Conservation (phyloP, 2,113 vertebrate genomes). For the Equus quagga region DNA sequence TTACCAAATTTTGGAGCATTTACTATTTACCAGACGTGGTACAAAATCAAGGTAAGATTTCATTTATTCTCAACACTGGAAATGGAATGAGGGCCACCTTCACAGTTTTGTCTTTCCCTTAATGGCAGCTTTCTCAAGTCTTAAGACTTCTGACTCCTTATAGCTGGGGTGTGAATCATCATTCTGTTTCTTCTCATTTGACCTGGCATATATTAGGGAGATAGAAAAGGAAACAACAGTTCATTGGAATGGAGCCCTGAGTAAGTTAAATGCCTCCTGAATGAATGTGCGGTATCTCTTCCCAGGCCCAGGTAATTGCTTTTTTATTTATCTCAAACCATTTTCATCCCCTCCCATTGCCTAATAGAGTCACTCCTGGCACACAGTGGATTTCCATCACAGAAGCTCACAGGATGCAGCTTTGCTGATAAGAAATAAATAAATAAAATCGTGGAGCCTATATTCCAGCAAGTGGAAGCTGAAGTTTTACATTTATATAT, state of each 20-base stretch:
- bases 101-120: conserved; percentile 23
- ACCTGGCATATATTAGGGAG: conserved; percentile 55
- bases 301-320: conserved; percentile 74
- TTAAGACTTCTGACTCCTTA: neutral
- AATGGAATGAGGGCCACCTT: neutral
- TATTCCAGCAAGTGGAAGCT: conserved; percentile 57
- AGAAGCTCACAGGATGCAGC: conserved; percentile 27
- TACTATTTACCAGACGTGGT: neutral
- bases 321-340: conserved; percentile 82
- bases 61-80: neutral
- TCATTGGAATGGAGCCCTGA: conserved; percentile 68
- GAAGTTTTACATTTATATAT: conserved; percentile 69
- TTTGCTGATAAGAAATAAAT: conserved; percentile 76
- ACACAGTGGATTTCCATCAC: conserved; percentile 71
- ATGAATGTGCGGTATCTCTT: conserved; percentile 63
- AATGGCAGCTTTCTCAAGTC: conserved; percentile 28
- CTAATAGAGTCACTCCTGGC: conserved; percentile 67
- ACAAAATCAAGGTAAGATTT: neutral
- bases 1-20: neutral
- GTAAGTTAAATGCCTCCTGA: conserved; percentile 64
- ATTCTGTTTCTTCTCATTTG: conserved; percentile 47
- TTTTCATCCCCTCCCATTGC: conserved; percentile 70
- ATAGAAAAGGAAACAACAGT: neutral
- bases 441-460: conserved; percentile 62
- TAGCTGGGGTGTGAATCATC: neutral